Conservation (phyloP, 1,140 invertebrate genomes). For the Orussus abietinus region DNA sequence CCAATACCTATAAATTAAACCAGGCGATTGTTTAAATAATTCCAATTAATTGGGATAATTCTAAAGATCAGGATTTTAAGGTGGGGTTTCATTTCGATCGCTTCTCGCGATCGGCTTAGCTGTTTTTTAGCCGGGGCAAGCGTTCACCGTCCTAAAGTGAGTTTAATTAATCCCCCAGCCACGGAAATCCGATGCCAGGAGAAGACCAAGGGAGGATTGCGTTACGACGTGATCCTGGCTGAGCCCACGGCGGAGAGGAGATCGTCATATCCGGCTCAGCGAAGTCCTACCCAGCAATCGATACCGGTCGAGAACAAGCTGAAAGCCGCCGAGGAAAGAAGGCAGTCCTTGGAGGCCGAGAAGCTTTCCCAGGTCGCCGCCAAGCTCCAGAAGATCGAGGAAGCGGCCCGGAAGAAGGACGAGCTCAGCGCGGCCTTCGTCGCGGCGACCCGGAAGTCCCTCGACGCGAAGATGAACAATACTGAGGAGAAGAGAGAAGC, state of each 20-base stretch:
- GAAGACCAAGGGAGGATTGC: slow-evolving; percentile 81
- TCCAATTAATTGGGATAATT: no score
- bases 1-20: no score
- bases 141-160: no score
- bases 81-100: no score
- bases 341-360: slow-evolving; percentile 78
- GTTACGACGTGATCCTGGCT: slow-evolving; percentile 90
- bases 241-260: slow-evolving; percentile 71
- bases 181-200: slow-evolving; percentile 87
- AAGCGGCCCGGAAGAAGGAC: slow-evolving; percentile 83
- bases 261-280: slow-evolving; percentile 57
- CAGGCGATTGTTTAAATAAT: no score
- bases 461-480: slow-evolving; percentile 86
- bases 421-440: slow-evolving; percentile 83
- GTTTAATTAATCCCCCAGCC: no score
- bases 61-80: no score
- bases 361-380: slow-evolving; percentile 78
- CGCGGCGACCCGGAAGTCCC: slow-evolving; percentile 75
- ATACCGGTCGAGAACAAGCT: slow-evolving; percentile 88
- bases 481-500: slow-evolving; percentile 84
- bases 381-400: slow-evolving; percentile 81
- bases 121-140: no score
- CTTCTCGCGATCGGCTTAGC: no score
- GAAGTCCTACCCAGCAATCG: slow-evolving; percentile 51
- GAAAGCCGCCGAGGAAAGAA: slow-evolving; percentile 85